Percentiles rank a stretch among this genome's conserved stretches.
These are phyloP conservation scores for Meghimatium bilineatum DNA, from an alignment of 2,888 invertebrate species.

Conservation along the genomic window DNA sequence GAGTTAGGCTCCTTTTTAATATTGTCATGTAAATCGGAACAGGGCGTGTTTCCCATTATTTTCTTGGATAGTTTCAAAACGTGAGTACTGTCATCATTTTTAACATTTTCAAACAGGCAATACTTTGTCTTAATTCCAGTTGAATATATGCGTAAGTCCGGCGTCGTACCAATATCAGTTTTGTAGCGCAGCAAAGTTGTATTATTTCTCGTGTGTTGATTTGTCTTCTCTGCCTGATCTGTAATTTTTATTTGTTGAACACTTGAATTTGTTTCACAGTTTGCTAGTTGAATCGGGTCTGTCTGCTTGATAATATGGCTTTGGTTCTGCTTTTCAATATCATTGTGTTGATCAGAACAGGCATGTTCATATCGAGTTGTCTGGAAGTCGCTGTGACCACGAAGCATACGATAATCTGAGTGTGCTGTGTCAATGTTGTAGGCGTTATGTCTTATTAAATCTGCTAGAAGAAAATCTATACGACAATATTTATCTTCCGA, in stretches of 20 bases:
- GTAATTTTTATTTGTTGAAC: neutral
- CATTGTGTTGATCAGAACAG: neutral
- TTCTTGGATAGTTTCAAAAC: neutral
- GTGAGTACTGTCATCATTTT: neutral
- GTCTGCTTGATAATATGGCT: neutral
- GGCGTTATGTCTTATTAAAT: neutral
- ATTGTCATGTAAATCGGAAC: neutral
- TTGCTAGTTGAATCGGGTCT: neutral
- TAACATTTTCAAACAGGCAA: neutral
- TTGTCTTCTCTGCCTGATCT: neutral
- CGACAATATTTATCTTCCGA: neutral
- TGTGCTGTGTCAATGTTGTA: neutral
- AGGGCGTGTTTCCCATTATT: neutral
- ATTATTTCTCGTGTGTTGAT: neutral
- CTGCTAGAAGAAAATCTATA: neutral
- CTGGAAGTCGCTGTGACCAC: neutral
- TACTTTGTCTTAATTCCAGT: neutral
- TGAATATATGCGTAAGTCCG: neutral
- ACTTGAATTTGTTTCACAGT: neutral
- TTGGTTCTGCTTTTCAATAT: neutral
- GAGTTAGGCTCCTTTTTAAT: neutral
- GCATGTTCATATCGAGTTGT: neutral
- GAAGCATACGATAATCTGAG: neutral
- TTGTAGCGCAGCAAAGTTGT: neutral
- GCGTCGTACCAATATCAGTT: neutral